Evolutionary conservation across 2,888 invertebrate genomes (phyloP), one percentile per base, ranked within the genome.

Genomic region (Stratiomys singularior): DNA sequence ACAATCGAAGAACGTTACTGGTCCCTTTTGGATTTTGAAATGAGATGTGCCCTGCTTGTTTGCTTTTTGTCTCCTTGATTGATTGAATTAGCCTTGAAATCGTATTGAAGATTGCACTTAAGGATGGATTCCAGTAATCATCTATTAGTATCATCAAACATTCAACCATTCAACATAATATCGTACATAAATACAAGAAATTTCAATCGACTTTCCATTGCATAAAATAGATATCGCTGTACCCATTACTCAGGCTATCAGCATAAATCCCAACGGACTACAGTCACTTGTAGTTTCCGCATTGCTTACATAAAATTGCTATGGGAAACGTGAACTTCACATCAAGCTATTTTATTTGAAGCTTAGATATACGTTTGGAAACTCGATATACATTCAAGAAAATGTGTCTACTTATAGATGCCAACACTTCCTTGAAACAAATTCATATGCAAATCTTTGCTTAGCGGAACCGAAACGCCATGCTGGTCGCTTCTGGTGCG

Each of bases 251-350:
- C 23, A 11, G 7, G 21, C 21, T 2, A 27, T 13, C 60, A 21
- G 7, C 60, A 60, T 60, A 18, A 21, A 69, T 69, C 25, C 21
- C 47, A 47, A 47, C 46, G 69, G 47, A 69, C 47, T 46, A 47
- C 27, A 25, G 18, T 23, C n/a, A 25, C 69, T 69, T 69, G 46
- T 25, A 46, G 30, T 25, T 69, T 47, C 69, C 47, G 69, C n/a
- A 23, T 69, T 69, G 69, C 69, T 69, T 69, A 69, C 69, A 69
- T 69, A 69, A 69, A 69, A 69, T 46, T 46, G 69, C 69, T 23
- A 69, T 69, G 69, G 27, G 9, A 69, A 69, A 47, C 69, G 47
- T 69, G 27, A 69, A 25, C 46, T 69, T 47, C 21, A 46, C 21
- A 47, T 23, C 47, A 25, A 69, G 25, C 69, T 47, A 46, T 69